These are phyloP conservation scores for Anniella stebbinsi DNA, from an alignment of 2,797 vertebrate genomes.

Conservation along the genomic window DNA sequence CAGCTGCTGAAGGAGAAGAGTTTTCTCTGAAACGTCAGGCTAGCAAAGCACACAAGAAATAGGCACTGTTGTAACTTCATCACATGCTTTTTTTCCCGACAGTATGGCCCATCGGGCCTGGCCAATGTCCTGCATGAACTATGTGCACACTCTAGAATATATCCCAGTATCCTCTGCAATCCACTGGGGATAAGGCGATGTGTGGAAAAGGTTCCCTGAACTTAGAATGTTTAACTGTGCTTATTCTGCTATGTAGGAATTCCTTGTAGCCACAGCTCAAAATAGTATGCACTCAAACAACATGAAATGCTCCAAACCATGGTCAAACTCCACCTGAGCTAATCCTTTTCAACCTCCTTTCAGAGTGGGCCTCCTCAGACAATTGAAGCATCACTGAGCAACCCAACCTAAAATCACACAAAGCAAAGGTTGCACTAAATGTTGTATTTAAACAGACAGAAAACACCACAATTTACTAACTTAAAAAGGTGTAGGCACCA, in stretches of 20 bases:
- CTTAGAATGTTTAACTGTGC: not conserved
- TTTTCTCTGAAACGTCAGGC: too few species aligned
- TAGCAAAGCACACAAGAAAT: too few species aligned
- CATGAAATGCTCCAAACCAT: not conserved
- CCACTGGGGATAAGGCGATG: not conserved
- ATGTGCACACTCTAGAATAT: not conserved
- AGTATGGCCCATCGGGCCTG: too few species aligned
- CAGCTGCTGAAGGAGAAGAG: too few species aligned
- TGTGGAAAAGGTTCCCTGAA: not conserved
- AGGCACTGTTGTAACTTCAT: too few species aligned
- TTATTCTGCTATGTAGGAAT: not conserved
- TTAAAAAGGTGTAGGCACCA: not conserved
- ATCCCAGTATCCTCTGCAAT: not conserved
- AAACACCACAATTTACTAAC: not conserved
- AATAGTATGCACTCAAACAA: not conserved
- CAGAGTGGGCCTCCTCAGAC: not conserved
- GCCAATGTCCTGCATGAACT: not conserved
- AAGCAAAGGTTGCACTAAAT: not conserved
- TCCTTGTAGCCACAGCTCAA: not conserved
- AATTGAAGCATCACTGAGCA: not conserved
- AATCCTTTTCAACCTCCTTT: not conserved
- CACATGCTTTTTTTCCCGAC: too few species aligned
- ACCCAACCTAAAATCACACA: not conserved
- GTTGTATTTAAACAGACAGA: not conserved
- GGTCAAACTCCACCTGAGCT: not conserved